A percentile compares a stretch with the other conserved stretches of the same genome.
Evolutionary conservation across 1,140 invertebrate species (phyloP).

Genomic region (Brachionus angularis): DNA sequence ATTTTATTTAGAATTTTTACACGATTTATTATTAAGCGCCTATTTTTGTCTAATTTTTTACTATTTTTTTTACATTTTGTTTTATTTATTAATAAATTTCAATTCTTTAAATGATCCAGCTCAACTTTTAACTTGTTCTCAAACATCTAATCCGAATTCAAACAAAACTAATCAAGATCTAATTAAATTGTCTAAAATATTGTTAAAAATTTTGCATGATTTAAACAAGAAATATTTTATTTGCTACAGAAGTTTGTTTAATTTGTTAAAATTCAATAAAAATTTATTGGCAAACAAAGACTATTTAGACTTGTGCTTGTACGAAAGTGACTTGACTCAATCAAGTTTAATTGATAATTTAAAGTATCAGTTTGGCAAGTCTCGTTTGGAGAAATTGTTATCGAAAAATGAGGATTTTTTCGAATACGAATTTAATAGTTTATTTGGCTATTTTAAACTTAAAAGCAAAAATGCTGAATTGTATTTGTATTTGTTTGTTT

Average conservation of each 20-base stretch:
- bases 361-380: not conserved
- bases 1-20: not conserved
- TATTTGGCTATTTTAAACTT: conserved; percentile 11
- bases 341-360: conserved; percentile 11
- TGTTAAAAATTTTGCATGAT: not conserved
- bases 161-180: not conserved
- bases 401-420: not conserved
- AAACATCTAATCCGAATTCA: not conserved
- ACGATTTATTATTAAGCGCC: not conserved
- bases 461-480: not conserved
- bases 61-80: not conserved
- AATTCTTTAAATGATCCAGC: conserved; percentile 25
- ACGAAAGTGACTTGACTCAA: not conserved
- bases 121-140: not conserved
- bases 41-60: not conserved
- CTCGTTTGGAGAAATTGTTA: not conserved
- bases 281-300: not conserved
- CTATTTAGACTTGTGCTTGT: conserved; percentile 10
- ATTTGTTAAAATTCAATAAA: not conserved
- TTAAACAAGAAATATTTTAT: not conserved
- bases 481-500: conserved; percentile 5
- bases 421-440: not conserved
- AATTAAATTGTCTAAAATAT: not conserved
- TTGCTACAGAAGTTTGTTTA: not conserved
- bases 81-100: conserved; percentile 9